phyloP scores from a whole-genome alignment of 2,888 invertebrate genomes.

The Cheilosia grossa region DNA sequence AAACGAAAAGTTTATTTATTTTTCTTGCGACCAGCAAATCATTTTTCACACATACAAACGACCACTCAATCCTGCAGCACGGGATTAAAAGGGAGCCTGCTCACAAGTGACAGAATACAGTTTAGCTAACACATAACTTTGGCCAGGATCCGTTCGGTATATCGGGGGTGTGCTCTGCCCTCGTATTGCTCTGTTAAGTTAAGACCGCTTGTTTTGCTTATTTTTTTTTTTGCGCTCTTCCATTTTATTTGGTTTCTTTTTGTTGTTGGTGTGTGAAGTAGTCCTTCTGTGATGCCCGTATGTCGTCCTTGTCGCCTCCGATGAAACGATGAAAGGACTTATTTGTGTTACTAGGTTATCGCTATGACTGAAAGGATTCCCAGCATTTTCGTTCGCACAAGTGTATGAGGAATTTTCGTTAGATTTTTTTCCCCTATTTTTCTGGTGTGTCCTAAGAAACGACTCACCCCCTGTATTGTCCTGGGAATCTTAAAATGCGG shows the following conservation, averaged over 20 bases:
- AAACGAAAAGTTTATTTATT: conserved; percentile 22
- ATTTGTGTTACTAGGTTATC: conserved; percentile 71
- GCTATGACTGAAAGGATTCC: conserved; percentile 65
- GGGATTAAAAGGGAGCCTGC: conserved; percentile 55
- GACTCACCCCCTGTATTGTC: conserved; percentile 4
- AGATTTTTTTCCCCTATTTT: conserved; percentile 9
- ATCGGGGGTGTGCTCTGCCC: background rate
- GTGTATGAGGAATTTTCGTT: conserved; percentile 22
- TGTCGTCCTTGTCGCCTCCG: conserved; percentile 66
- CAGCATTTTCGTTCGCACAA: conserved; percentile 34
- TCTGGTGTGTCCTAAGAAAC: conserved; percentile 29
- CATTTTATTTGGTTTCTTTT: conserved; percentile 13
- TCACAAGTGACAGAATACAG: conserved; percentile 64
- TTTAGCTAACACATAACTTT: conserved; percentile 49
- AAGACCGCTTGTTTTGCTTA: conserved; percentile 61
- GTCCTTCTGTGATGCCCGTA: conserved; percentile 40
- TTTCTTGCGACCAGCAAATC: conserved; percentile 43
- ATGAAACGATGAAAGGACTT: conserved; percentile 51
- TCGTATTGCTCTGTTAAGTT: conserved; percentile 48
- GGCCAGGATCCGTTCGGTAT: conserved; percentile 13
- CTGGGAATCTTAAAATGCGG: conserved; percentile 56
- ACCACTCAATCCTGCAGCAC: conserved; percentile 45
- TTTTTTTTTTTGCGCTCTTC: conserved; percentile 17
- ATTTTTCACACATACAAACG: conserved; percentile 65
- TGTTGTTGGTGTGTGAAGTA: conserved; percentile 11